A percentile compares a stretch with the other conserved stretches of the same genome.
phyloP scores from a whole-genome alignment of 2,797 vertebrate species.

The Sebastes oblongus region DNA sequence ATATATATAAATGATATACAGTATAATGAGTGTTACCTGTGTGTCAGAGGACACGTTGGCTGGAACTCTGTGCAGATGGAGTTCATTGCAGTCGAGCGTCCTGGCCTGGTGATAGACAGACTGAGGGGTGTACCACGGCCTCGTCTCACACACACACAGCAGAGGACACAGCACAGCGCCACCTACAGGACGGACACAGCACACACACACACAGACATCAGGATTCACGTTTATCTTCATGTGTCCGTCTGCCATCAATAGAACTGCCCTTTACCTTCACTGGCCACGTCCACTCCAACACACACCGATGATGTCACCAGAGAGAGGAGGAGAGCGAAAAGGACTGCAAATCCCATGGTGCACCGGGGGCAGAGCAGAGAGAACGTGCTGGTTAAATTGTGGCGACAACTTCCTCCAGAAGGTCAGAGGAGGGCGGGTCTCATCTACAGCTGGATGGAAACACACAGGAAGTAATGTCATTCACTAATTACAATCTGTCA shows the following conservation, averaged over 20 bases:
- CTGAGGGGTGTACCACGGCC: slow-evolving; percentile 89
- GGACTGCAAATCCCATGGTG: slow-evolving; percentile 61
- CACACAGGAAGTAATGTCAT: slow-evolving; percentile 15
- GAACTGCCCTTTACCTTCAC: slow-evolving; percentile 33
- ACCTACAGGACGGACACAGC: slow-evolving; percentile 41
- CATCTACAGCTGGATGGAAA: neutral
- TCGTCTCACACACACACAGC: slow-evolving; percentile 87
- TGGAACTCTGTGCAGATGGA: slow-evolving; percentile 80
- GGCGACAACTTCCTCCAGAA: neutral
- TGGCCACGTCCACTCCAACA: slow-evolving; percentile 23
- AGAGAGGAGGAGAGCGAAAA: slow-evolving; percentile 19
- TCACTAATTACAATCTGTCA: neutral
- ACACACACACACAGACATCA: neutral
- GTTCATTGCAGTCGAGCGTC: slow-evolving; percentile 87
- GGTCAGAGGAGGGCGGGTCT: neutral
- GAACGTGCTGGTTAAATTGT: neutral
- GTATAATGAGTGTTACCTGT: slow-evolving; percentile 31
- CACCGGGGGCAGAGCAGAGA: slow-evolving; percentile 8
- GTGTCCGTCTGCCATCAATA: neutral
- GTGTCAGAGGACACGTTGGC: slow-evolving; percentile 81
- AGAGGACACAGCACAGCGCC: slow-evolving; percentile 76
- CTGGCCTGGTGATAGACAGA: slow-evolving; percentile 85
- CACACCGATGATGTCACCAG: slow-evolving; percentile 49
- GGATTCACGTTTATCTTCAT: no score
- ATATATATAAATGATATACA: slow-evolving; percentile 1